Conservation (phyloP, 2,113 vertebrate species). For the Chionomys nivalis region DNA sequence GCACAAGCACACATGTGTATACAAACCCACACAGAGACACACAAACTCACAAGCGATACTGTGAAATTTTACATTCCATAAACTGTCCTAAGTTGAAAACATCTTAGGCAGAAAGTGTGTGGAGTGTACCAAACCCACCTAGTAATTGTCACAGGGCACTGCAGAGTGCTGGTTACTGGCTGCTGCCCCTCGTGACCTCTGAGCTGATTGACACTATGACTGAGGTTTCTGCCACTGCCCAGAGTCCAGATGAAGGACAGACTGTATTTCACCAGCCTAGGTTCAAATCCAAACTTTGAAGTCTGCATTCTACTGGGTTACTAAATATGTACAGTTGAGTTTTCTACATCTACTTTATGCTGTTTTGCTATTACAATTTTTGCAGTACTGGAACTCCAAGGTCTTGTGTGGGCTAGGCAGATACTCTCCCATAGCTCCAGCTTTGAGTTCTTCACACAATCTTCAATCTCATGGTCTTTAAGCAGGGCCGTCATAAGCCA, state of each 20-base stretch:
- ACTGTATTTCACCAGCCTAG: neutral
- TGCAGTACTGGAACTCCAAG: neutral
- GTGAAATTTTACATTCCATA: neutral
- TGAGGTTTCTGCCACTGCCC: neutral
- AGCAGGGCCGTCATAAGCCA: neutral
- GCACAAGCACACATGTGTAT: neutral
- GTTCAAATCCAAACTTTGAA: neutral
- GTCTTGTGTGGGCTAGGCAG: neutral
- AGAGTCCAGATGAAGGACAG: no score
- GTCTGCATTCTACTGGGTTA: neutral
- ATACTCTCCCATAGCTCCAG: neutral
- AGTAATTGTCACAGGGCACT: no score
- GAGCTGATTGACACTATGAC: neutral
- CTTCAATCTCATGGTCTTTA: neutral
- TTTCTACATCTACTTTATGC: neutral
- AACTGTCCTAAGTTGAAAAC: neutral
- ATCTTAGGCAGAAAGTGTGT: neutral
- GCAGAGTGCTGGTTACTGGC: neutral
- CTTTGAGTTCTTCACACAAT: neutral
- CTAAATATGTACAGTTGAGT: neutral
- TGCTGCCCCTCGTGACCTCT: neutral
- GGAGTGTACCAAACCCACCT: neutral
- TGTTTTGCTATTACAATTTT: no score
- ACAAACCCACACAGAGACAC: neutral
- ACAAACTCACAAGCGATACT: neutral